Conservation (phyloP, 2,797 vertebrate genomes). For the Microcaecilia unicolor region DNA sequence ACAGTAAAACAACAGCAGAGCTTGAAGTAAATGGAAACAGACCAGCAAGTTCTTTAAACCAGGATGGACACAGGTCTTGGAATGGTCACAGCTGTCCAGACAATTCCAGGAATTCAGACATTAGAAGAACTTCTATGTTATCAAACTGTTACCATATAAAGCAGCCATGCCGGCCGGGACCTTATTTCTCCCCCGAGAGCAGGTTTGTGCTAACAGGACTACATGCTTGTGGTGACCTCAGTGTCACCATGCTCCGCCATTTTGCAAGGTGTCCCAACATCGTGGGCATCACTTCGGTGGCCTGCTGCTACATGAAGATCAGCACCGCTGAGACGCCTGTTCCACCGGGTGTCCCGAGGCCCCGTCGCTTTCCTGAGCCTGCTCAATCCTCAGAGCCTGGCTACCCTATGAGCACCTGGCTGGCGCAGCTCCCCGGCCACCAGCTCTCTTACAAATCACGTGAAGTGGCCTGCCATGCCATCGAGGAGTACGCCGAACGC, state of each 20-base stretch:
- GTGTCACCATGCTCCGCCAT: slow-evolving; percentile 74
- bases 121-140: too few species aligned
- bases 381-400: slow-evolving; percentile 21
- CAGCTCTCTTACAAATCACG: slow-evolving; percentile 77
- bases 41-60: neutral
- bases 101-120: too few species aligned
- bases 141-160: too few species aligned
- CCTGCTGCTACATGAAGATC: slow-evolving; percentile 93
- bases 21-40: too few species aligned
- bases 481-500: slow-evolving; percentile 68
- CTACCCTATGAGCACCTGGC: slow-evolving; percentile 80
- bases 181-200: neutral
- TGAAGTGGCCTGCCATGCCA: slow-evolving; percentile 81
- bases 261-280: slow-evolving; percentile 66
- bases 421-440: slow-evolving; percentile 57
- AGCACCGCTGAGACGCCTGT: slow-evolving; percentile 53
- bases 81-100: too few species aligned
- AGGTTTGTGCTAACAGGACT: slow-evolving; percentile 72
- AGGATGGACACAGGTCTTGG: too few species aligned
- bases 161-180: too few species aligned
- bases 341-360: slow-evolving; percentile 35
- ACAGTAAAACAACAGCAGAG: too few species aligned
- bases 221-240: slow-evolving; percentile 86
- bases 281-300: slow-evolving; percentile 70
- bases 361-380: fast-evolving